phyloP scores from a whole-genome alignment of 1,140 invertebrate genomes.

The Drosophila simulans region DNA sequence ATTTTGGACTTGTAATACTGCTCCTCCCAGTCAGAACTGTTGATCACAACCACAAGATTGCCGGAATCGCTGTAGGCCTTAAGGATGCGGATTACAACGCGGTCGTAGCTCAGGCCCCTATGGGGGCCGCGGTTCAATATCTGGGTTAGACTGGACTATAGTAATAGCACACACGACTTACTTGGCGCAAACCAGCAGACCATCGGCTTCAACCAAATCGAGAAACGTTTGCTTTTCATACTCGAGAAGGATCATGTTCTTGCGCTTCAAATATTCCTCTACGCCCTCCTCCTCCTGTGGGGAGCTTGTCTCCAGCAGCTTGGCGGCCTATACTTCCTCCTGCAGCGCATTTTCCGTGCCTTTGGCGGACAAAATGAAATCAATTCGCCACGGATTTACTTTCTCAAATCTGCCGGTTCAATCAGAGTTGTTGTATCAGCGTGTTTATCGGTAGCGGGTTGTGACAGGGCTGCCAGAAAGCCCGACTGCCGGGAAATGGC shows the following conservation, averaged over 20 bases:
- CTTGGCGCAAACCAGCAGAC: slow-evolving; percentile 94
- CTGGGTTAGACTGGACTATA: background rate
- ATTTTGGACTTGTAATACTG: slow-evolving; percentile 92
- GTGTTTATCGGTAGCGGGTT: slow-evolving; percentile 3
- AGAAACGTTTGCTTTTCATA: slow-evolving; percentile 98
- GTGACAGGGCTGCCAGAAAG: background rate
- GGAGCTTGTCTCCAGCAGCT: background rate
- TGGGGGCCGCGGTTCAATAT: slow-evolving; percentile 49
- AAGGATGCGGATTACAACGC: slow-evolving; percentile 92
- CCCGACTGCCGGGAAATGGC: background rate
- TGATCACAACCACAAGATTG: slow-evolving; percentile 95
- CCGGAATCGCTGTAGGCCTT: slow-evolving; percentile 94
- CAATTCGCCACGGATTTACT: background rate
- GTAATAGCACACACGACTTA: slow-evolving; percentile 82
- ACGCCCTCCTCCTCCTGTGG: slow-evolving; percentile 63
- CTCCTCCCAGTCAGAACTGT: slow-evolving; percentile 93
- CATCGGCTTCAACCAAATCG: slow-evolving; percentile 94
- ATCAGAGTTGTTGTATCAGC: background rate
- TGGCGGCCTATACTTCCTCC: background rate
- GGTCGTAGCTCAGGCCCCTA: slow-evolving; percentile 94
- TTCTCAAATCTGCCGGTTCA: slow-evolving; percentile 32
- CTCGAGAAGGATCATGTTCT: slow-evolving; percentile 87
- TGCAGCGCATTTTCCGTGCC: background rate
- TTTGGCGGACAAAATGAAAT: slow-evolving; percentile 27
- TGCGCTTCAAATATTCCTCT: slow-evolving; percentile 78